phyloP scores from a whole-genome alignment of 2,797 vertebrate genomes.

The Jordanella pulchra region DNA sequence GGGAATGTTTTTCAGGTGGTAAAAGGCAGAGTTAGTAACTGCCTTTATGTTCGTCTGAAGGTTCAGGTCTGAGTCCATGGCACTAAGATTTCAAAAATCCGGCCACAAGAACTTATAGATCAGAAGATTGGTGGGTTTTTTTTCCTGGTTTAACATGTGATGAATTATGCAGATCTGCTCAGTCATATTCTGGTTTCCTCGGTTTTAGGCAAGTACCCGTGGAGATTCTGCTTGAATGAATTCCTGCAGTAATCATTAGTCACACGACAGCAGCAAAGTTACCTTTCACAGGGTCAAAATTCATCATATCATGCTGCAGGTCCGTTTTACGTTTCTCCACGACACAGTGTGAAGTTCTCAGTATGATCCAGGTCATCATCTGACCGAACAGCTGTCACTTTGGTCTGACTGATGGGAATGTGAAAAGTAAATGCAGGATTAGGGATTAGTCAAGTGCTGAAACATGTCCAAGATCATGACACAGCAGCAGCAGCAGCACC shows the following conservation, averaged over 20 bases:
- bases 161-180: neutral
- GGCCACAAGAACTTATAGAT: neutral
- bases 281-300: constrained; percentile 6
- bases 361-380: constrained; percentile 34
- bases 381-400: constrained; percentile 44
- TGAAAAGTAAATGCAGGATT: constrained; percentile 46
- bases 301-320: neutral
- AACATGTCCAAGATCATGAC: constrained; percentile 38
- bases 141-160: neutral
- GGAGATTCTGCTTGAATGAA: neutral
- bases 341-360: constrained; percentile 21
- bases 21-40: too few species aligned
- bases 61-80: too few species aligned
- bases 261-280: neutral
- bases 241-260: constrained; percentile 3
- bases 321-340: constrained; percentile 25
- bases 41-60: too few species aligned
- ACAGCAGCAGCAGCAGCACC: constrained; percentile 55
- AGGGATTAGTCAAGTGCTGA: constrained; percentile 45
- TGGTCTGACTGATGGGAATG: constrained; percentile 29
- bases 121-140: neutral
- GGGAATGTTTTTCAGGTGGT: too few species aligned
- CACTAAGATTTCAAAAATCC: neutral
- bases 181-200: neutral
- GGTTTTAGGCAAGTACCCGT: neutral